These are phyloP conservation scores for Gallinago undulata DNA, from an alignment of 2,113 vertebrate species.

Conservation along the genomic window DNA sequence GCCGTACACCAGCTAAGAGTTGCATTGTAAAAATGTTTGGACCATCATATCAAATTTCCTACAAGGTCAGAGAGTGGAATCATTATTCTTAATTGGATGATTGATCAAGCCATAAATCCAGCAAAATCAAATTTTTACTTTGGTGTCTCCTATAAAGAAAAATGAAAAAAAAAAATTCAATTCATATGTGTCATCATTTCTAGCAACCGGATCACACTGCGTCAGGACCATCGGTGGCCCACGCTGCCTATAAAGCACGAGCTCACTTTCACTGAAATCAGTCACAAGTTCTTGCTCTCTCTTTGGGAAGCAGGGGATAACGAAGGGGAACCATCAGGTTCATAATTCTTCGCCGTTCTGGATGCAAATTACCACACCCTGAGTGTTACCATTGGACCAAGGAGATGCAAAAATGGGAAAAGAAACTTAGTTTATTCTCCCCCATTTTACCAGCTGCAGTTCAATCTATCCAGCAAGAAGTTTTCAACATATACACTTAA, in stretches of 20 bases:
- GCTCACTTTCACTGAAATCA: neutral
- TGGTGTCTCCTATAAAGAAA: neutral
- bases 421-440: neutral
- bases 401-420: neutral
- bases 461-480: neutral
- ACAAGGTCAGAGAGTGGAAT: slow-evolving; percentile 45
- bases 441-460: neutral
- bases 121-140: slow-evolving; percentile 54
- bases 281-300: neutral
- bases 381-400: neutral
- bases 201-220: neutral
- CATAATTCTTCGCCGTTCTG: neutral
- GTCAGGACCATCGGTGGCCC: neutral
- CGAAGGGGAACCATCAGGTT: neutral
- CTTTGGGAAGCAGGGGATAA: neutral
- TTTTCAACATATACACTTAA: neutral
- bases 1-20: slow-evolving; percentile 8
- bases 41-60: slow-evolving; percentile 21
- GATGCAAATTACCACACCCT: neutral
- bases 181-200: neutral
- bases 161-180: neutral
- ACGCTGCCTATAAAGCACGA: neutral
- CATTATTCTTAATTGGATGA: slow-evolving; percentile 42
- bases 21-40: slow-evolving; percentile 35
- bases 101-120: slow-evolving; percentile 55